Base-by-base conservation (phyloP, 2,888 invertebrate species). In the Salticus scenicus region DNA sequence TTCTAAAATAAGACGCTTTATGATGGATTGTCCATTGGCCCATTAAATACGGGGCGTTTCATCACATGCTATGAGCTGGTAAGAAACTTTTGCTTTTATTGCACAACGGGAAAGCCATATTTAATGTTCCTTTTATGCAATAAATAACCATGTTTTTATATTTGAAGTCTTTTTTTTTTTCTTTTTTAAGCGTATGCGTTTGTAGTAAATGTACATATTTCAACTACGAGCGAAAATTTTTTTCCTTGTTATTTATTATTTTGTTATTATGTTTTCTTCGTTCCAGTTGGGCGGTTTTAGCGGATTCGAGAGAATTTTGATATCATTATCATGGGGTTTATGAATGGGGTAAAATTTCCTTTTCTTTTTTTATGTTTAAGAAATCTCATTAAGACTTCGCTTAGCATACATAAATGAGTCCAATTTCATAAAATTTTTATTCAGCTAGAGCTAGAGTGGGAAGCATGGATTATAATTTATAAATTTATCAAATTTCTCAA, bases 41-140 rank as follows among this genome's bases (percentile, higher is more conserved):
- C 81, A 82, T 82, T 82, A 82, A 75, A 82, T 82, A 69, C 80
- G 73, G 41, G 42, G 78, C 72, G 80, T 80, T 80, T 75, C 75
- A 75, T 75, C 81, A 75, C 63, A 82, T 69, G 74, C 74, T 76
- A 33, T 70, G 70, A 24, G 73, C 57, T 63, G 42, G 64, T 28
- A 72, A 51, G 80, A 72, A 72, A 80, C 72, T 72, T 37, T 80
- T 80, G 80, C 80, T 80, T 80, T 80, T 72, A 64, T 82, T 71
- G 75, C 82, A 27, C 64, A 64, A 42, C 66, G 47, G 42, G 75
- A 33, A 37, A 70, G 5, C 24, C 7, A 51, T 63, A 41, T 47
- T 57, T 47, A 41, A 41, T 57, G 57, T 71, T 41, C 69, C 24
- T 20, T 82, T 83, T 83, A 71, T 76, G 67, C 64, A 76, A 83